Base-by-base conservation (phyloP, 1,140 invertebrate species). In the Cephus cinctus region DNA sequence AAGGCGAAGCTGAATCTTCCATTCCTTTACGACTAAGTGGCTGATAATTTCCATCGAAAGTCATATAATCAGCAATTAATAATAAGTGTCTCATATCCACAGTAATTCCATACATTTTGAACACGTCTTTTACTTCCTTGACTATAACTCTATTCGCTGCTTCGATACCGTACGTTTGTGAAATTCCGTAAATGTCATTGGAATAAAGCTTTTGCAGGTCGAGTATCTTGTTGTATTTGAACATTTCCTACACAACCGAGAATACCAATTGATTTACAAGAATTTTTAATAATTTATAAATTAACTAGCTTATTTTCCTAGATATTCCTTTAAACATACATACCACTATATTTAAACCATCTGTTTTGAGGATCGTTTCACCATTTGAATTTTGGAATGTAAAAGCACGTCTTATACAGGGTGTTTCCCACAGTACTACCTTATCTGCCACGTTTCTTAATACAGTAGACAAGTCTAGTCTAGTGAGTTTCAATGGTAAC, bases 21-120 rank as follows among this genome's bases (percentile, higher is more conserved):
- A 99, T 94, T 4, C 92, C 93, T 65, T 83, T 86, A 20, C 96
- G 80, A 73, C 90, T 98, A 68, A 98, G 86, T 0, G 96, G 90
- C 64, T 88, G 84, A 61, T 91, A 97, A 6, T 77, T 78, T 1
- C 98, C 98, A 65, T 92, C 88, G 60, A 86, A 95, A 0, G 96
- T 99, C 96, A 99, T 99, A 68, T 98, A 98, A 76, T 99, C 96
- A 0, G 96, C 92, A 44, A 98, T 86, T 1, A 99, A 76, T 0
- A 84, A 86, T 48, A 99, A 80, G 83, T 99, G 98, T 25, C 96
- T 80, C 2, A 89, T 85, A 79, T 98, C 94, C 0, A 99, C 94
- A 12, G 85, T 83, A 62, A 99, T 99, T 16, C 95, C 95, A 67
- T 99, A 99, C 3, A 94, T 92, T 61, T 87, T 88, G 70, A 98